Evolutionary conservation across 2,113 vertebrate species (phyloP).

Genomic region (Cavia porcellus): DNA sequence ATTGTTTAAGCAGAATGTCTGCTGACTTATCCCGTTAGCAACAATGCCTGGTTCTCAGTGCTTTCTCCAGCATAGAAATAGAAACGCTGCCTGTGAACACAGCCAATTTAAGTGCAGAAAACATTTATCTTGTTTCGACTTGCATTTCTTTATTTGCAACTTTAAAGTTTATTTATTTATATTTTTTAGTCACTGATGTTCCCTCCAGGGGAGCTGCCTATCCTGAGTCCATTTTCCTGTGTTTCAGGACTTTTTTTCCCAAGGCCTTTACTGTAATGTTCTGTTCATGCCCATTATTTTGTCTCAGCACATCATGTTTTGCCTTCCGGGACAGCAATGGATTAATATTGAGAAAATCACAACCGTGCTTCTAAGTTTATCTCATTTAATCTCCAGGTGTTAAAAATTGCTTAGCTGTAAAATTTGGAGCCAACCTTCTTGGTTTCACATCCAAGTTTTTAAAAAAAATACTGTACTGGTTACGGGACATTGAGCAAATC

Average conservation of each 20-base stretch:
- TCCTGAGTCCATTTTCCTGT: not conserved
- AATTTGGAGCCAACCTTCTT: not conserved
- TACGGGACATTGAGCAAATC: not conserved
- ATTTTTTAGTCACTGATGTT: not conserved
- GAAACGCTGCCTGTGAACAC: not conserved
- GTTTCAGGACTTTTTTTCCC: not conserved
- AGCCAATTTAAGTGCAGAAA: not conserved
- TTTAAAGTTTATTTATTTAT: not conserved
- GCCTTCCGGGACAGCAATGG: not conserved
- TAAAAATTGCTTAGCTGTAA: not conserved
- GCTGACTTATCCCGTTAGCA: not conserved
- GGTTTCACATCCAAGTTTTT: constrained; percentile 29
- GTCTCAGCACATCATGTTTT: not conserved
- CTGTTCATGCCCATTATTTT: not conserved
- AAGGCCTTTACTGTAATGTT: not conserved
- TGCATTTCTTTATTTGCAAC: not conserved
- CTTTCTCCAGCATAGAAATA: not conserved
- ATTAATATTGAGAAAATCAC: constrained; percentile 11
- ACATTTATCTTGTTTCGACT: not conserved
- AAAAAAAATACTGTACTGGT: not conserved
- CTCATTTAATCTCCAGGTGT: not conserved
- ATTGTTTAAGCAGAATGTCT: constrained; percentile 22
- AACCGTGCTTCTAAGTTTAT: not conserved
- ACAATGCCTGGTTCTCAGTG: not conserved
- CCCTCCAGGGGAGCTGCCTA: not conserved